Conservation (phyloP, 2,888 invertebrate species). For the Nephrotoma guestfalica region DNA sequence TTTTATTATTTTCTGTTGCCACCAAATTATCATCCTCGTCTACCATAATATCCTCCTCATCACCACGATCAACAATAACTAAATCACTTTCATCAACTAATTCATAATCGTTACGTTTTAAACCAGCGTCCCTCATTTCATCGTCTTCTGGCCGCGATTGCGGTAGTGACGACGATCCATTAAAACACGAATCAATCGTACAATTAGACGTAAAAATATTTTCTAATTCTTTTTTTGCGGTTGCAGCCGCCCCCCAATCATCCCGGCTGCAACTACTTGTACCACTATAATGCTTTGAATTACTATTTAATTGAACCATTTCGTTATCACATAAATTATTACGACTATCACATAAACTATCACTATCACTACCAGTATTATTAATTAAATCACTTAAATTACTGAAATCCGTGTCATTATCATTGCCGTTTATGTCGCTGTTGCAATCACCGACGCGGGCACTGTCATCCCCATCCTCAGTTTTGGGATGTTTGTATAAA, state of each 20-base stretch:
- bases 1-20: neutral
- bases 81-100: neutral
- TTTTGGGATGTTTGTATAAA: neutral
- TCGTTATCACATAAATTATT: neutral
- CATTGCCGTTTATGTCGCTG: neutral
- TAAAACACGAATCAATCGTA: neutral
- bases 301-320: neutral
- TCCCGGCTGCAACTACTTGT: neutral
- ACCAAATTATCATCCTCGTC: neutral
- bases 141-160: neutral
- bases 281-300: neutral
- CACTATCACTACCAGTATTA: neutral
- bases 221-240: neutral
- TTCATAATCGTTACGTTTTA: neutral
- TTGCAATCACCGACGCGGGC: neutral
- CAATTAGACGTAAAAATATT: neutral
- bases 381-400: neutral
- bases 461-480: neutral
- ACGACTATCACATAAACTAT: neutral
- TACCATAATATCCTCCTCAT: neutral
- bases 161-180: neutral
- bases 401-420: neutral
- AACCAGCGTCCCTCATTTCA: neutral
- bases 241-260: neutral
- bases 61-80: neutral